A percentile compares a stretch with the other conserved stretches of the same genome.
Evolutionary conservation across 1,140 invertebrate species (phyloP).

Genomic region (Brachionus rotundiformis): DNA sequence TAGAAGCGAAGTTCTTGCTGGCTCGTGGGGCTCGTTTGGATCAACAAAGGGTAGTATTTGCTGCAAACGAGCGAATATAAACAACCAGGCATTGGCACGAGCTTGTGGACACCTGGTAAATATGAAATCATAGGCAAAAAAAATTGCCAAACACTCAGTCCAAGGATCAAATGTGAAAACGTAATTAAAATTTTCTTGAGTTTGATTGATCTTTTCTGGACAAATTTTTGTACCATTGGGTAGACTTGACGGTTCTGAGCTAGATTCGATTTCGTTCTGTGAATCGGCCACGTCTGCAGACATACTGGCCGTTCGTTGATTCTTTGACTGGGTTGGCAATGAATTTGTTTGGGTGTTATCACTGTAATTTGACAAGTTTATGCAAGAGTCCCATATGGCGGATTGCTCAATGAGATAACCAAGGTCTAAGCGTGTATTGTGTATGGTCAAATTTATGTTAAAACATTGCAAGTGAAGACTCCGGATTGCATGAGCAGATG

Average conservation of each 20-base stretch:
- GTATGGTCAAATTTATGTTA: slow-evolving; percentile 12
- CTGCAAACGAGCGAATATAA: slow-evolving; percentile 85
- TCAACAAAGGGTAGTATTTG: slow-evolving; percentile 87
- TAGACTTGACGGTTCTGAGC: not conserved
- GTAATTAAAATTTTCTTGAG: not conserved
- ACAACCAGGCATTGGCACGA: slow-evolving; percentile 85
- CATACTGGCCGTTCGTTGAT: not conserved
- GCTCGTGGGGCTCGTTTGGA: slow-evolving; percentile 70
- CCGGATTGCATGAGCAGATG: not conserved
- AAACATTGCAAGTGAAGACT: slow-evolving; percentile 35
- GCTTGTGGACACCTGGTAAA: slow-evolving; percentile 79
- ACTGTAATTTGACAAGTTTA: not conserved
- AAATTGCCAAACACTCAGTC: slow-evolving; percentile 80
- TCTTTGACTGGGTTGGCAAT: not conserved
- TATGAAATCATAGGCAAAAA: slow-evolving; percentile 72
- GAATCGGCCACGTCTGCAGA: not conserved
- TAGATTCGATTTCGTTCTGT: not conserved
- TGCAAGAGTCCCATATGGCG: slow-evolving; percentile 73
- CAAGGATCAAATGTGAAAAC: slow-evolving; percentile 68
- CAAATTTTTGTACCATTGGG: not conserved
- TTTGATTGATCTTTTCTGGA: no score
- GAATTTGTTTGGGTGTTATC: slow-evolving; percentile 1
- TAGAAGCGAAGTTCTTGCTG: slow-evolving; percentile 70
- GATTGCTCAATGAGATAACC: slow-evolving; percentile 91
- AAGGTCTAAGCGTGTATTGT: slow-evolving; percentile 73